Evolutionary conservation across 2,113 vertebrate genomes (phyloP), one percentile per base, ranked within the genome.

Genomic region (Atherinomorus stipes): DNA sequence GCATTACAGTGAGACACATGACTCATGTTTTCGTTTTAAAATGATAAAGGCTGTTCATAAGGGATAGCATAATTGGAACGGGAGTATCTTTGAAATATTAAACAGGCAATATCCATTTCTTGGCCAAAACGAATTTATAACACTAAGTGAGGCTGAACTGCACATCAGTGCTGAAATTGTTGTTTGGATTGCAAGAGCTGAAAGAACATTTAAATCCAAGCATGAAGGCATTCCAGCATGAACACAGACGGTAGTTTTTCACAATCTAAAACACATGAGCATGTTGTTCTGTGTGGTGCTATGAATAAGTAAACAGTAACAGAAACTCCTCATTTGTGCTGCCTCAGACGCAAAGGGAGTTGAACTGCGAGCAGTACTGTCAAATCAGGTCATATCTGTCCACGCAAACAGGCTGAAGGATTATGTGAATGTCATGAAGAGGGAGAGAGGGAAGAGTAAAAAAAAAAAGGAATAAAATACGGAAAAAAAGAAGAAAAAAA

Each of bases 281-380:
- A 21, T 61, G 77, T 74, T 71, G 61, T 69, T 58, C 25, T 44
- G 73, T 42, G 49, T 11, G 65, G n/a, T 1, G n/a, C 58, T 23
- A 62, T 79, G 37, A 74, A 75, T 79, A 72, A 75, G 66, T 58
- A 65, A 86, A 82, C 47, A 40, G 53, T 8, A 40, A 47, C 45
- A 74, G 23, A 71, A 76, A 74, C 64, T 50, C 57, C 37, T 1
- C 15, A 52, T 45, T 23, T 59, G 28, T 50, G 47, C 57, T 8
- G 18, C 22, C 66, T 53, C 50, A 42, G 58, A 47, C 34, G 1
- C 18, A 64, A 34, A 34, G 9, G 31, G 60, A 53, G 37, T 38
- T 62, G 5, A 59, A 38, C 44, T 31, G 53, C 13, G 19, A 62
- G 26, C 7, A 31, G 16, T 69, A 62, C 1, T 50, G 52, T 56